Percentiles rank a stretch among this genome's conserved stretches.
phyloP scores from a whole-genome alignment of 2,888 invertebrate genomes.

The Caenorhabditis sp. region DNA sequence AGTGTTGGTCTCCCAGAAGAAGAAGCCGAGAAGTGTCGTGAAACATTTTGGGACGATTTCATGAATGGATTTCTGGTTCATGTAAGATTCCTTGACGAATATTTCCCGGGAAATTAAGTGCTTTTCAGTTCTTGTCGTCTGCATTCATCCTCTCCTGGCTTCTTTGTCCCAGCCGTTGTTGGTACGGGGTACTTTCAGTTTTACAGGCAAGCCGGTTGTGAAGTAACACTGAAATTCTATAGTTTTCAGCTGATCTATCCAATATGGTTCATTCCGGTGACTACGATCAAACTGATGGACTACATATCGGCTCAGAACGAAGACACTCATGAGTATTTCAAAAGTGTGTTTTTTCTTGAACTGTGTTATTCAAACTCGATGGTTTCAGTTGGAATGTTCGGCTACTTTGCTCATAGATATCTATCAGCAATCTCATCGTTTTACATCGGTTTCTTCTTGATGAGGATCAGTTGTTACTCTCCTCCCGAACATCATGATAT shows the following conservation, averaged over 20 bases:
- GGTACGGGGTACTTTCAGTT: constrained; percentile 22
- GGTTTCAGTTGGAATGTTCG: constrained; percentile 11
- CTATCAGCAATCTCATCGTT: not conserved
- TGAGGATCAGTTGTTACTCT: constrained; percentile 20
- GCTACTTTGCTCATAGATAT: constrained; percentile 18
- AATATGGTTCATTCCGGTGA: not conserved
- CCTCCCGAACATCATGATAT: constrained; percentile 11
- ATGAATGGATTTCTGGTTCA: constrained; percentile 27
- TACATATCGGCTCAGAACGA: not conserved
- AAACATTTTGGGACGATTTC: constrained; percentile 18
- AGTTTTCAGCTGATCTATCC: constrained; percentile 5
- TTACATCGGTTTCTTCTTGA: constrained; percentile 15
- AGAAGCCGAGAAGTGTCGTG: not conserved
- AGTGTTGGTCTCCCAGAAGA: constrained; percentile 18
- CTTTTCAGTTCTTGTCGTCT: not conserved
- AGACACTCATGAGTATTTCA: constrained; percentile 5
- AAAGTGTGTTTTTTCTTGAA: not conserved
- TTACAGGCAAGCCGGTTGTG: not conserved
- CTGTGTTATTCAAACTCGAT: not conserved
- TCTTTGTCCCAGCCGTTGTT: constrained; percentile 27
- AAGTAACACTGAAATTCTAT: not conserved
- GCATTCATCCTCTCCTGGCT: constrained; percentile 17
- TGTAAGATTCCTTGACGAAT: not conserved
- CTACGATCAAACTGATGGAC: not conserved
- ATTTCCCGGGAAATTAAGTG: not conserved